Percentiles rank a stretch among this genome's conserved stretches.
phyloP scores from a whole-genome alignment of 2,888 invertebrate genomes.

The Cheilosia soror region DNA sequence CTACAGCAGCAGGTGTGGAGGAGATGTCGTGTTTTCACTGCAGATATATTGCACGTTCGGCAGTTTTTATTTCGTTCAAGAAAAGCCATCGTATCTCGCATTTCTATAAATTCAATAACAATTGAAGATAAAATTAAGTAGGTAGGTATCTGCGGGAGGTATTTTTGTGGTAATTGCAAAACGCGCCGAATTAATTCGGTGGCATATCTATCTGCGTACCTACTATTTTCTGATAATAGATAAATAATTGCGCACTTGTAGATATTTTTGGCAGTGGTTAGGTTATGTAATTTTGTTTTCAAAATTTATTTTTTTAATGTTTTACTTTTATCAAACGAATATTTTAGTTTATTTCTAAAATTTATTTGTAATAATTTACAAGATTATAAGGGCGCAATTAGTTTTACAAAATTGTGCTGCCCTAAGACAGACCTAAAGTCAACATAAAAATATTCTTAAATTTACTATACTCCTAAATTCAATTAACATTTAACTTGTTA shows the following conservation, averaged over 20 bases:
- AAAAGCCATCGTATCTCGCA: too few species aligned
- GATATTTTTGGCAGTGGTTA: constrained; percentile 1
- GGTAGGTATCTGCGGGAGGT: constrained; percentile 8
- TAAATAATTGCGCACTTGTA: constrained; percentile 26
- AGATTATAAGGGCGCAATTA: too few species aligned
- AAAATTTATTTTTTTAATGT: not conserved
- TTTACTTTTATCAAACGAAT: too few species aligned
- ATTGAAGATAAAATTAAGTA: not conserved
- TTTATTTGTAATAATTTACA: too few species aligned
- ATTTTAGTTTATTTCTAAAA: too few species aligned
- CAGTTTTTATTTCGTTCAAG: not conserved
- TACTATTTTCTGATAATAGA: not conserved
- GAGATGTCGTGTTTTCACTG: not conserved
- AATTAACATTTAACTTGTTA: too few species aligned
- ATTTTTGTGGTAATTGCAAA: not conserved
- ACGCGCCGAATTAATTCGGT: not conserved
- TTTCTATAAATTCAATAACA: not conserved
- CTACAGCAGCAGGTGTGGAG: not conserved
- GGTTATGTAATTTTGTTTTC: not conserved
- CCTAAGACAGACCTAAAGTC: too few species aligned
- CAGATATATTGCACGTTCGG: not conserved
- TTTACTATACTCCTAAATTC: too few species aligned
- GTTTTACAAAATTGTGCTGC: too few species aligned
- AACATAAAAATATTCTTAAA: too few species aligned
- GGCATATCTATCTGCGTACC: not conserved